Evolutionary conservation across 1,140 invertebrate species (phyloP), one percentile per base, ranked within the genome.

Genomic region (Eumaeus atala): DNA sequence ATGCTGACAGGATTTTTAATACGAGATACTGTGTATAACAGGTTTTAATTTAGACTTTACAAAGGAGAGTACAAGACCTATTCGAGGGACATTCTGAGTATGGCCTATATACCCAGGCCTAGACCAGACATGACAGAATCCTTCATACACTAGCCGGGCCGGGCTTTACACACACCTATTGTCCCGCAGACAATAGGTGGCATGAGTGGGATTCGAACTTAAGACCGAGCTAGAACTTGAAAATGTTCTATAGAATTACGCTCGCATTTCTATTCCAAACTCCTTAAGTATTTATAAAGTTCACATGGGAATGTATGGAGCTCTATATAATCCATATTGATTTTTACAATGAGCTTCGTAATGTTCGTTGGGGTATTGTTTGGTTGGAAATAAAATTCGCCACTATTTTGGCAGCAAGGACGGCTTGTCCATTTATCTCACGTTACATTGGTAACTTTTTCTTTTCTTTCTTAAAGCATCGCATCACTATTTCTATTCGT

Each of bases 121-220:
- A 28, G 14, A 40, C 38, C 38, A 48, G 48, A 57, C 34, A 61
- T 54, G 57, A 72, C 56, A 72, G 72, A 72, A 72, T 73, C 60
- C 64, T 70, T 61, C 59, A 70, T 65, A 65, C 69, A 70, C 74
- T 76, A 68, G 65, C 67, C 64, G 66, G n/a, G 62, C 67, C 66
- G 54, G 66, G 56, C 66, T 72, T 72, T 70, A 77, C 67, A 79
- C 71, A 71, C 69, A 60, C 52, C 74, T 54, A 80, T 83, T 83
- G 79, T 83, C 54, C 35, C 56, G 52, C 58, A 74, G 70, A 84
- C 81, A 84, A 84, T 71, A 72, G 67, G 55, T 58, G 66, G 66
- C 73, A 70, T 63, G 67, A 70, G 61, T 61, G 67, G 65, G 67
- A 72, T 67, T 71, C 70, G 66, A 74, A 64, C 65, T 61, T 54